Conservation (phyloP, 2,113 vertebrate species). For the Perca schrenkii region DNA sequence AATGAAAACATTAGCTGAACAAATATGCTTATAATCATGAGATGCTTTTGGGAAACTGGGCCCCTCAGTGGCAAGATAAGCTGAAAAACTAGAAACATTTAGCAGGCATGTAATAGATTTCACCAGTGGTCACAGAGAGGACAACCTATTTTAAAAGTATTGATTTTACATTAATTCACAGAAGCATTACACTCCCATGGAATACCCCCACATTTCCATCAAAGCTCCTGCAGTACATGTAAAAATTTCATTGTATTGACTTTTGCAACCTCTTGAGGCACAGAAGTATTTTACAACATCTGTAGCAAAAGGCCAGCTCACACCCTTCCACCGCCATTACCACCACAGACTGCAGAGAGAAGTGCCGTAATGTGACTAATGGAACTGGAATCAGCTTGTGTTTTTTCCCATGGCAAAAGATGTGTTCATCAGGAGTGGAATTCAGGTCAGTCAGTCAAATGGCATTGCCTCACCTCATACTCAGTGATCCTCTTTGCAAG, state of each 20-base stretch:
- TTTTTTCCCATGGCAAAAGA: slow-evolving; percentile 35
- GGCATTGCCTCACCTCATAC: slow-evolving; percentile 1
- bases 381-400: slow-evolving; percentile 38
- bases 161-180: slow-evolving; percentile 63
- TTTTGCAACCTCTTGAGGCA: slow-evolving; percentile 44
- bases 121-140: slow-evolving; percentile 41
- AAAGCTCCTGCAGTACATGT: slow-evolving; percentile 33
- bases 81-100: slow-evolving; percentile 46
- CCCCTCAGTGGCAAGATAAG: slow-evolving; percentile 24
- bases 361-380: slow-evolving; percentile 49
- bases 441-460: slow-evolving; percentile 58
- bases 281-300: slow-evolving; percentile 47
- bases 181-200: slow-evolving; percentile 20
- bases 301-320: slow-evolving; percentile 41
- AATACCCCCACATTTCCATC: slow-evolving; percentile 32
- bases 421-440: slow-evolving; percentile 39
- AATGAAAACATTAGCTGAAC: slow-evolving; percentile 75
- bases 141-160: slow-evolving; percentile 55
- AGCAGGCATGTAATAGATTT: slow-evolving; percentile 41
- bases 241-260: slow-evolving; percentile 43
- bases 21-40: slow-evolving; percentile 69
- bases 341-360: slow-evolving; percentile 23
- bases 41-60: slow-evolving; percentile 54
- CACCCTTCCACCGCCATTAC: slow-evolving; percentile 28
- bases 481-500: slow-evolving; percentile 1